These are phyloP conservation scores for Synanthedon tipuliformis DNA, from an alignment of 2,888 invertebrate species.

Conservation along the genomic window DNA sequence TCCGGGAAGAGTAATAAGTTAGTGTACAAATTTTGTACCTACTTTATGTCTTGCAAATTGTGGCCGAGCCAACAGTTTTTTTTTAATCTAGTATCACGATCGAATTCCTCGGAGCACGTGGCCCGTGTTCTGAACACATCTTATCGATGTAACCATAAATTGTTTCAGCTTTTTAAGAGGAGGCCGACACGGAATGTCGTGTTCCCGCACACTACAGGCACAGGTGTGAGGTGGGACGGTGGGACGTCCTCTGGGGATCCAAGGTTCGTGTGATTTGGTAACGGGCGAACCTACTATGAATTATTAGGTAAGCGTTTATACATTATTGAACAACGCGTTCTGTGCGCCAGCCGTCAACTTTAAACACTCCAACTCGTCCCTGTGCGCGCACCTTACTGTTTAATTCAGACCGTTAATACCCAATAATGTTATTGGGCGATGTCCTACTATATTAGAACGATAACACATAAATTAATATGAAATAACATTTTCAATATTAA, in stretches of 20 bases:
- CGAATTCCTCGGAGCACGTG: conserved; percentile 16
- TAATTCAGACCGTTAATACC: too few species aligned
- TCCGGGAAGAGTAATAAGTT: not conserved
- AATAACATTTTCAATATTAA: too few species aligned
- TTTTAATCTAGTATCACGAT: conserved; percentile 15
- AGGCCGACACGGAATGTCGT: conserved; percentile 8
- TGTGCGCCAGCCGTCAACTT: too few species aligned
- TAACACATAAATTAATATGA: too few species aligned
- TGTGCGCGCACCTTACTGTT: too few species aligned
- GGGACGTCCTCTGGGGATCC: not conserved
- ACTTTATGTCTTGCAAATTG: not conserved
- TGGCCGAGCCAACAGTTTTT: conserved; percentile 10
- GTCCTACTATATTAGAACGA: too few species aligned
- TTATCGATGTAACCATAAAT: conserved; percentile 37
- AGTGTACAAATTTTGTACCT: not conserved
- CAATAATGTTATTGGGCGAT: too few species aligned
- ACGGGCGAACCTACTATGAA: not conserved
- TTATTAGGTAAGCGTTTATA: not conserved
- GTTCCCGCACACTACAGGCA: conserved; percentile 1
- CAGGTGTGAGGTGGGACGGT: not conserved
- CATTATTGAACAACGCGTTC: not conserved
- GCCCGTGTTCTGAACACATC: conserved; percentile 20
- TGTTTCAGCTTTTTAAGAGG: conserved; percentile 19
- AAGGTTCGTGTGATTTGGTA: not conserved
- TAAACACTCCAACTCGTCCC: too few species aligned